phyloP scores from a whole-genome alignment of 2,797 vertebrate genomes.

The Ispidina picta region DNA sequence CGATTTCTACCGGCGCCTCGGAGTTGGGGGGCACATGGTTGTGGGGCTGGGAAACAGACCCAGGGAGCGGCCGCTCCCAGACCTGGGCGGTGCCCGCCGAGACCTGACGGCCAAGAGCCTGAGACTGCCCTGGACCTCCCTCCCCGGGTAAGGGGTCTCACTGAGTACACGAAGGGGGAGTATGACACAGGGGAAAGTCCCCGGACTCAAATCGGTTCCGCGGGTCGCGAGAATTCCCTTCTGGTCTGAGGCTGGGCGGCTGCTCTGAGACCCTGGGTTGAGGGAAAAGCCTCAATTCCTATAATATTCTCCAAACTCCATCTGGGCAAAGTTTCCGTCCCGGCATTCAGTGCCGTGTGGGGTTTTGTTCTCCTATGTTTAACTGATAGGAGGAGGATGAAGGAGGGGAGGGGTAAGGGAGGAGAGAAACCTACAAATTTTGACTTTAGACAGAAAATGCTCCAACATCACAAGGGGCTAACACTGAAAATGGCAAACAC shows the following conservation, averaged over 20 bases:
- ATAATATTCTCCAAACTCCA: not conserved
- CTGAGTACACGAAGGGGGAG: not conserved
- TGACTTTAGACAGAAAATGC: not conserved
- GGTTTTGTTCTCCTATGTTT: not conserved
- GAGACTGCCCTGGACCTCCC: too few relatives aligned
- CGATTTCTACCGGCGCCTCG: not conserved
- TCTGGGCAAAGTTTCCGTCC: not conserved
- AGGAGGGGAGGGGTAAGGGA: not conserved
- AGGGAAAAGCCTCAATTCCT: not conserved
- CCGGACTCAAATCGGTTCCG: not conserved
- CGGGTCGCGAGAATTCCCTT: not conserved
- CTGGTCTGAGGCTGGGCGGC: not conserved
- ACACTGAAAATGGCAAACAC: not conserved
- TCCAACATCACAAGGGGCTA: accelerated
- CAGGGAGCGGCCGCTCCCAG: not conserved
- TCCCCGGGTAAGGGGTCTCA: not conserved
- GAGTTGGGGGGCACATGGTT: not conserved
- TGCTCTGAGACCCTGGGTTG: not conserved
- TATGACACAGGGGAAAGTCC: not conserved
- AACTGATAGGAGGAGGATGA: not conserved
- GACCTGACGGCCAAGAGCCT: not conserved
- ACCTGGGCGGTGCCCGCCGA: not conserved
- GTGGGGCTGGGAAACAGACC: not conserved
- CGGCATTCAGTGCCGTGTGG: not conserved
- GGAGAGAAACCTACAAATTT: not conserved